Conservation (phyloP, 2,113 vertebrate genomes). For the Blennius ocellaris region DNA sequence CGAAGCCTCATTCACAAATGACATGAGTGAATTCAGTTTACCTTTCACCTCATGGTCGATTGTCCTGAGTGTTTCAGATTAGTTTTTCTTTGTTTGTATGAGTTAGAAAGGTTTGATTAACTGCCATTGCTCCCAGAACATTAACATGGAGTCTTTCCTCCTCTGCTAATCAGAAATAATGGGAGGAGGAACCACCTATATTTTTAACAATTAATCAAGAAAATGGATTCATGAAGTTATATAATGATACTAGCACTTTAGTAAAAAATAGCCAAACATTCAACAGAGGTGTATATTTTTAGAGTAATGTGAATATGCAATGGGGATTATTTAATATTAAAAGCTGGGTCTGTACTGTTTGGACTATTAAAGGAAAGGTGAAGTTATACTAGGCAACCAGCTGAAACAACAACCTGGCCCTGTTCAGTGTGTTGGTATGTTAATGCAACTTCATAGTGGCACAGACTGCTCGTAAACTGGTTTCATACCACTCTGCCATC, state of each 20-base stretch:
- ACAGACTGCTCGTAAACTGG: conserved; percentile 16
- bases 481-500: conserved; percentile 9
- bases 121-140: conserved; percentile 25
- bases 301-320: neutral
- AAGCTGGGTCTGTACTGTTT: neutral
- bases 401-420: neutral
- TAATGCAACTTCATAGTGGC: neutral
- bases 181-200: conserved; percentile 4
- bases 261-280: neutral
- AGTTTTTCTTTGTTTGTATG: neutral
- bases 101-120: neutral
- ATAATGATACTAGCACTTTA: neutral
- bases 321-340: conserved; percentile 4
- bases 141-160: conserved; percentile 9
- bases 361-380: neutral
- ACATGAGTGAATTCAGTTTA: conserved; percentile 13
- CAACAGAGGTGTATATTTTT: neutral
- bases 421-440: conserved; percentile 4
- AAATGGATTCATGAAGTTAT: conserved; percentile 16
- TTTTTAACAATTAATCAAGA: neutral
- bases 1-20: neutral
- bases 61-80: conserved; percentile 24
- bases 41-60: conserved; percentile 21
- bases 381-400: neutral
- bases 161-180: too few species aligned